These are phyloP conservation scores for Lamprotornis superbus DNA, from an alignment of 2,113 vertebrate genomes.

Conservation along the genomic window DNA sequence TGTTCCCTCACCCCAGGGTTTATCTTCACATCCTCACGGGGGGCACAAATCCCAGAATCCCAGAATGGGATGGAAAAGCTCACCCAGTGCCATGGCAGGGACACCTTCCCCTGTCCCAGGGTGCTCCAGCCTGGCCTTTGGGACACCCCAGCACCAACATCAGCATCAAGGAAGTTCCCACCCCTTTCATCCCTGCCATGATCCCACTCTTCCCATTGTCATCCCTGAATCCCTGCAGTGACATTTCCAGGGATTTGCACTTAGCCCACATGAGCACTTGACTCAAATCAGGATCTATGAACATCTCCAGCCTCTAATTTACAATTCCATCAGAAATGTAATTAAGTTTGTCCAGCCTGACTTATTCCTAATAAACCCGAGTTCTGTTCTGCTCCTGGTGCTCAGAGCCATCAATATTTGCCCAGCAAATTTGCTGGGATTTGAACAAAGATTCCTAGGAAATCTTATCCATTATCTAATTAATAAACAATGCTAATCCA, in stretches of 20 bases:
- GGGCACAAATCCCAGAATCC: not conserved
- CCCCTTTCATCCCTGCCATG: not conserved
- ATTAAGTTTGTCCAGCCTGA: conserved; percentile 34
- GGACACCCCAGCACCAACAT: not conserved
- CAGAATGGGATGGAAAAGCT: not conserved
- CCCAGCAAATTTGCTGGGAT: not conserved
- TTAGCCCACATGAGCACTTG: not conserved
- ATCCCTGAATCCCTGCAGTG: not conserved
- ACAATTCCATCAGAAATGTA: conserved; percentile 26
- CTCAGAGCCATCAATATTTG: conserved; percentile 6
- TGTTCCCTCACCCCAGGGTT: not conserved
- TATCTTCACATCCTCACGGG: not conserved
- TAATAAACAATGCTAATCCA: not conserved
- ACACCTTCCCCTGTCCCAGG: not conserved
- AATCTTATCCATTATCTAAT: not conserved
- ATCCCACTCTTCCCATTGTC: not conserved
- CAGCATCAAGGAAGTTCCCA: not conserved
- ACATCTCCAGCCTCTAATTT: not conserved
- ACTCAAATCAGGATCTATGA: not conserved
- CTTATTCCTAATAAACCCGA: conserved; percentile 19
- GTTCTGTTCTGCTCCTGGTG: not conserved
- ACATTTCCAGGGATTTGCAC: not conserved
- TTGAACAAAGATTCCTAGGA: not conserved
- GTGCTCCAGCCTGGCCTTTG: not conserved
- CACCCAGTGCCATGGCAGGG: not conserved